Evolutionary conservation across 2,113 vertebrate species (phyloP), one percentile per base, ranked within the genome.

Genomic region (Salminus brasiliensis): DNA sequence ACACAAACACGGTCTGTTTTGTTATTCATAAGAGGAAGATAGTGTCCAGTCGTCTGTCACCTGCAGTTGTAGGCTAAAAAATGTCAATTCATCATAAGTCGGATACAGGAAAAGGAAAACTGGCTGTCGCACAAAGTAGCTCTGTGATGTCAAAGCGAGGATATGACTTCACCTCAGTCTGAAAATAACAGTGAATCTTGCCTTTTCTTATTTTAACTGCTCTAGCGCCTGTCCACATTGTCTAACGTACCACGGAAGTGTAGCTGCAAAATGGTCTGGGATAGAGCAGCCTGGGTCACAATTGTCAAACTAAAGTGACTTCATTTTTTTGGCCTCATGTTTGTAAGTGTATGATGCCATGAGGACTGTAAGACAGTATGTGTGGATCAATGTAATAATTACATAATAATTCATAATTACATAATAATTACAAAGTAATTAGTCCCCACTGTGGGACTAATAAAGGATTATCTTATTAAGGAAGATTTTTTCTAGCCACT

Each of bases 151-250:
- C 39, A 70, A 47, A 74, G 32, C 16, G 39, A 41, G 49, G 63
- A 67, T 32, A 39, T 57, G 72, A 60, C 47, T 45, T 63, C 57
- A 39, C 30, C 30, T 55, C 16, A 29, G 39, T 66, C 25, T 70
- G 12, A 81, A 81, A 81, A 81, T 69, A 71, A 27, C 21, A 29
- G 7, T 71, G 43, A 59, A 30, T 53, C 11, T 30, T 5, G 16
- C 27, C 29, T 52, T 36, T 11, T 25, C 18, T 52, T 71, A 70
- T 78, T 47, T 70, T 41, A 77, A 77, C 47, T 55, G 27, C 45
- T 5, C 55, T 16, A 59, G 43, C n/a, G n/a, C 6, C 18, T 25
- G 34, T 67, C 49, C 13, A 43, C 18, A 25, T 66, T 69, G 63
- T 49, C 23, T 75, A 70, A 49, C 67, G 34, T 12, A 47, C 18